These are phyloP conservation scores for Hypolimnas misippus DNA, from an alignment of 2,888 invertebrate genomes.

Conservation along the genomic window DNA sequence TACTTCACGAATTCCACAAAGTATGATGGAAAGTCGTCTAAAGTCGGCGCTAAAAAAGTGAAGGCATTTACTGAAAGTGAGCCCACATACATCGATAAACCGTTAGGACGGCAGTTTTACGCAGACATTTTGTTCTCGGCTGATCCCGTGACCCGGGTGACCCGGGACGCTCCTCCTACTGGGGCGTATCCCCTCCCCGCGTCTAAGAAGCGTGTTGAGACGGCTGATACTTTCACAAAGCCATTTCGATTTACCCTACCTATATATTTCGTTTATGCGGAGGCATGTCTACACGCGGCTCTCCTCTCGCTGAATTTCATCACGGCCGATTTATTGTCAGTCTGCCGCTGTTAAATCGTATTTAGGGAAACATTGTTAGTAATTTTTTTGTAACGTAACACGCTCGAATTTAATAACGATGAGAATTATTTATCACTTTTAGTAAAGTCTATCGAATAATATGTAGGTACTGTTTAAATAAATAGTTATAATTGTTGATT, in stretches of 20 bases:
- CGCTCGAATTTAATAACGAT: background rate
- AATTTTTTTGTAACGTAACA: background rate
- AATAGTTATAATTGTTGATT: too few relatives aligned
- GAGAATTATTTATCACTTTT: too few relatives aligned
- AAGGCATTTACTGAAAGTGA: slow-evolving; percentile 16
- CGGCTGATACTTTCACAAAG: slow-evolving; percentile 63
- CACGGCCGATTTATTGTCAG: slow-evolving; percentile 24
- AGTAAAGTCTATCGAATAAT: too few relatives aligned
- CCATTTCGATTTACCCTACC: slow-evolving; percentile 51
- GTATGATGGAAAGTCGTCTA: background rate
- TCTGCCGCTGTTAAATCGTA: background rate
- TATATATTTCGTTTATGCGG: slow-evolving; percentile 40
- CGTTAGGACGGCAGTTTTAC: slow-evolving; percentile 50
- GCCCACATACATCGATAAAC: slow-evolving; percentile 45
- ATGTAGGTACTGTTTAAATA: too few relatives aligned
- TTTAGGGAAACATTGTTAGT: background rate
- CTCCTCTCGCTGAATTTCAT: slow-evolving; percentile 47
- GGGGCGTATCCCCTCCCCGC: slow-evolving; percentile 64
- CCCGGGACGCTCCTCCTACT: slow-evolving; percentile 60
- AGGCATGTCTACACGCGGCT: slow-evolving; percentile 6
- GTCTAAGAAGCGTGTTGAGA: slow-evolving; percentile 52
- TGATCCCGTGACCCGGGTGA: slow-evolving; percentile 63
- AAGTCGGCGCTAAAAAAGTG: background rate
- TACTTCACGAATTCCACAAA: background rate
- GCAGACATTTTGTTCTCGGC: slow-evolving; percentile 65